phyloP scores from a whole-genome alignment of 2,888 invertebrate genomes.

The Hoplodrina ambigua region DNA sequence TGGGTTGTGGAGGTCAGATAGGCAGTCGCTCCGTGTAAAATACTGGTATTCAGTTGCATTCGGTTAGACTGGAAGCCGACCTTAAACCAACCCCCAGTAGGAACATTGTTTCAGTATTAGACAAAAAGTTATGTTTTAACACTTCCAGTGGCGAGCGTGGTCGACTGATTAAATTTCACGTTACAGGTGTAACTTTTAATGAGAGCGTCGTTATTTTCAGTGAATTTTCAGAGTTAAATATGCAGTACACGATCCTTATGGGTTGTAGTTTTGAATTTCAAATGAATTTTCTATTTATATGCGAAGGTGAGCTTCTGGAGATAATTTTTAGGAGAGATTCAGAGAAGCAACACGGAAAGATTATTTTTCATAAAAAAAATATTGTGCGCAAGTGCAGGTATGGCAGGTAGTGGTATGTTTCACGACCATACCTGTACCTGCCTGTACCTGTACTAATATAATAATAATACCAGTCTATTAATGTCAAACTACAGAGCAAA shows the following conservation, averaged over 20 bases:
- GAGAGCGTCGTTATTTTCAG: conserved; percentile 68
- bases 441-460: too few relatives aligned
- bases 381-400: not conserved
- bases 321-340: not conserved
- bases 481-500: too few relatives aligned
- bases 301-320: not conserved
- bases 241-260: conserved; percentile 32
- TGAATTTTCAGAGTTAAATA: conserved; percentile 41
- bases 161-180: conserved; percentile 71
- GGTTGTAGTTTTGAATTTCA: conserved; percentile 32
- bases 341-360: not conserved
- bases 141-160: conserved; percentile 28
- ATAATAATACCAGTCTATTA: too few relatives aligned
- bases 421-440: too few relatives aligned
- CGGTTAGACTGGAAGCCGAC: too few relatives aligned
- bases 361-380: not conserved
- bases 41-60: too few relatives aligned
- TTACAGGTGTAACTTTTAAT: conserved; percentile 74
- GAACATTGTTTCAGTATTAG: conserved; percentile 6
- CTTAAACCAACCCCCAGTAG: not conserved
- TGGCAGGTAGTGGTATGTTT: too few relatives aligned
- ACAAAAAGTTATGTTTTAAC: conserved; percentile 36
- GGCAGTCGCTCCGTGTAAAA: too few relatives aligned
- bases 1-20: too few relatives aligned
- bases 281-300: conserved; percentile 16